Conservation (phyloP, 2,888 invertebrate species). For the Cyaniris semiargus region DNA sequence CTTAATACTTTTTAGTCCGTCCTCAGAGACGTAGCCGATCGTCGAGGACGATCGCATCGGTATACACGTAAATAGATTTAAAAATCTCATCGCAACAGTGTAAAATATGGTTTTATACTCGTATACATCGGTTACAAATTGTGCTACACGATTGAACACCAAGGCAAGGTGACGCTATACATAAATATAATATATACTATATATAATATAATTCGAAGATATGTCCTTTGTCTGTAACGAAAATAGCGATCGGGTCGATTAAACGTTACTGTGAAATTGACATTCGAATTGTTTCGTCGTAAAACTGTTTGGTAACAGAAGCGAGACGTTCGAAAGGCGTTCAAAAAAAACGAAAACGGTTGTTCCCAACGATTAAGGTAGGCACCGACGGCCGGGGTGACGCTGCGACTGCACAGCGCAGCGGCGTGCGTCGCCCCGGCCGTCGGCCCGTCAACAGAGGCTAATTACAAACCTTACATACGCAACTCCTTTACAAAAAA, state of each 20-base stretch:
- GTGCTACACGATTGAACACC: conserved; percentile 78
- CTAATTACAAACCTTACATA: conserved; percentile 53
- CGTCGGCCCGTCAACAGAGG: conserved; percentile 33
- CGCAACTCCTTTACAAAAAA: conserved; percentile 65
- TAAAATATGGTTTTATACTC: conserved; percentile 76
- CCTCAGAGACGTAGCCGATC: not conserved
- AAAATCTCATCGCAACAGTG: conserved; percentile 76
- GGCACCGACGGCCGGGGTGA: conserved; percentile 38
- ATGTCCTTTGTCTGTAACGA: conserved; percentile 77
- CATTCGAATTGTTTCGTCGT: conserved; percentile 61
- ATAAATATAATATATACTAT: conserved; percentile 62
- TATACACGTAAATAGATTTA: conserved; percentile 75
- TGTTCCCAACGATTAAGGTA: conserved; percentile 42
- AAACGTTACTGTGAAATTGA: conserved; percentile 60
- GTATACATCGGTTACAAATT: conserved; percentile 80
- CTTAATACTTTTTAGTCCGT: conserved; percentile 27
- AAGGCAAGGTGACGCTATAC: conserved; percentile 77
- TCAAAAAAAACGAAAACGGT: conserved; percentile 46
- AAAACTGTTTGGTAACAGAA: conserved; percentile 62
- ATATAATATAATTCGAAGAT: conserved; percentile 76
- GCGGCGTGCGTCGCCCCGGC: conserved; percentile 4
- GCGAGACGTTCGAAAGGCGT: conserved; percentile 54
- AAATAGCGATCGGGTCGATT: conserved; percentile 51
- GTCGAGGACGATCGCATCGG: conserved; percentile 70
- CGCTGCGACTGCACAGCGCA: not conserved